Conservation (phyloP, 2,888 invertebrate genomes). For the Atethmia centrago region DNA sequence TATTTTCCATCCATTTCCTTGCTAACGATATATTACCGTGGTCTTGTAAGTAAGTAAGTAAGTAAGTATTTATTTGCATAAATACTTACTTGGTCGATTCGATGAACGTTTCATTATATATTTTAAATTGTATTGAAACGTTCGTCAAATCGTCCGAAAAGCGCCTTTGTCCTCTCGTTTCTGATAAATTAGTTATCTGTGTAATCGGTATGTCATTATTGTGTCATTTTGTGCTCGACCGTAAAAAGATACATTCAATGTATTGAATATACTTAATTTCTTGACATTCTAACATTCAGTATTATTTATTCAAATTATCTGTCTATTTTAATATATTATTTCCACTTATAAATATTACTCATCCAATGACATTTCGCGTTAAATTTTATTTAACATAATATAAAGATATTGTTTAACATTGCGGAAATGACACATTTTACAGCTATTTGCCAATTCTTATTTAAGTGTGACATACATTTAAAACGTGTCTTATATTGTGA, state of each 20-base stretch:
- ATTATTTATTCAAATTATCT: slow-evolving; percentile 38
- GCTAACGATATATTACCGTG: background rate
- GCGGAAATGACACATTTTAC: slow-evolving; percentile 42
- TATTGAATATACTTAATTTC: slow-evolving; percentile 6
- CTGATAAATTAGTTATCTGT: background rate
- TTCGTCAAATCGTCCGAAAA: slow-evolving; percentile 9
- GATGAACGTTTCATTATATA: background rate
- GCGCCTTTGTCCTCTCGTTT: background rate
- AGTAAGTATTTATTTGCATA: too few species aligned
- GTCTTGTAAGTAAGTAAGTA: too few species aligned
- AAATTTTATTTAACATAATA: slow-evolving; percentile 30
- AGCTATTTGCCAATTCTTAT: slow-evolving; percentile 42
- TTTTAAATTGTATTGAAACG: background rate
- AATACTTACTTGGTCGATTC: background rate
- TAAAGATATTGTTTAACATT: slow-evolving; percentile 14
- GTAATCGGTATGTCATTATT: slow-evolving; percentile 1
- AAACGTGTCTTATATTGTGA: slow-evolving; percentile 16
- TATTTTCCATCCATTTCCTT: background rate
- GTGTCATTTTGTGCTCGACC: slow-evolving; percentile 1
- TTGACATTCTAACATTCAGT: slow-evolving; percentile 6
- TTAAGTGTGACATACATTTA: slow-evolving; percentile 30
- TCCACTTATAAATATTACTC: slow-evolving; percentile 28
- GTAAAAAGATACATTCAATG: slow-evolving; percentile 26
- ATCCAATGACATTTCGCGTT: slow-evolving; percentile 30
- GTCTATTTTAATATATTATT: slow-evolving; percentile 46